These are phyloP conservation scores for Penelope pileata DNA, from an alignment of 2,113 vertebrate genomes.

Conservation along the genomic window DNA sequence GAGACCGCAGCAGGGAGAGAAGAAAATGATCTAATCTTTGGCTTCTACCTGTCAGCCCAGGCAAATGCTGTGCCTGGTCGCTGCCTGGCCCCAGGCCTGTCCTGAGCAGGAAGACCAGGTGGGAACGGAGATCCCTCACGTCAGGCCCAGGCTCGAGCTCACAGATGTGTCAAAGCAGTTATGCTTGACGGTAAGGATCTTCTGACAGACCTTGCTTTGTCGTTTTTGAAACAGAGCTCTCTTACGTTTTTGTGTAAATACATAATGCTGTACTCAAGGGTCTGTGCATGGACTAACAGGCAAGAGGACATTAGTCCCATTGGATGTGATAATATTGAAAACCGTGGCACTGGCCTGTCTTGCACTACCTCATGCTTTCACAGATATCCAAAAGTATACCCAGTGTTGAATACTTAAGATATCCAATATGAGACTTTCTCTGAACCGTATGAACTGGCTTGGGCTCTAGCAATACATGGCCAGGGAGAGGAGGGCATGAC, in stretches of 20 bases:
- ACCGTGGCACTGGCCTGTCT: not conserved
- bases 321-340: not conserved
- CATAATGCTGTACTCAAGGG: not conserved
- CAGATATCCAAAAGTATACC: not conserved
- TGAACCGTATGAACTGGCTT: not conserved
- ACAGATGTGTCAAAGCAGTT: not conserved
- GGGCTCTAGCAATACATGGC: not conserved
- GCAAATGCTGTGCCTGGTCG: fast-evolving
- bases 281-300: not conserved
- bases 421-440: not conserved
- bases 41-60: not conserved
- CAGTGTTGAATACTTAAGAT: not conserved
- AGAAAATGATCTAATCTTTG: not conserved
- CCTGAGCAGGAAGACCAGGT: not conserved
- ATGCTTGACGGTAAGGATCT: not conserved
- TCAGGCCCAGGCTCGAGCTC: not conserved
- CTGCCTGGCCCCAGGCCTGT: not conserved
- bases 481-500: not conserved
- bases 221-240: not conserved
- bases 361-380: not conserved
- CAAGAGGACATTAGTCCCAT: not conserved
- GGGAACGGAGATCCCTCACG: not conserved
- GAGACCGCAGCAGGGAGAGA: not conserved
- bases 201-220: not conserved
- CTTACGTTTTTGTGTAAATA: not conserved